These are phyloP conservation scores for Pteria penguin DNA, from an alignment of 2,888 invertebrate species.

Conservation along the genomic window DNA sequence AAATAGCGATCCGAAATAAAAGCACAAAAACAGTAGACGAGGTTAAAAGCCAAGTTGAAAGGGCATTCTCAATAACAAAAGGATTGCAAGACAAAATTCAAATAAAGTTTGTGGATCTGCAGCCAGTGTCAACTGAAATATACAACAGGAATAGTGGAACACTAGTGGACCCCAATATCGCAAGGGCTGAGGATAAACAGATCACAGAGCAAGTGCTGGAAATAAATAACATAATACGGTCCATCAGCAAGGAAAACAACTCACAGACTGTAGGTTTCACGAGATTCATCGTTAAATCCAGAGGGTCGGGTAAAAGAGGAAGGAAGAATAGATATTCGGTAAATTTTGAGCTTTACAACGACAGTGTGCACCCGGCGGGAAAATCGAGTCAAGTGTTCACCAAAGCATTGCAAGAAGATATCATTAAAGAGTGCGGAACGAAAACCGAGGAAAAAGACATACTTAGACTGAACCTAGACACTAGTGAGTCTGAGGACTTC, in stretches of 20 bases:
- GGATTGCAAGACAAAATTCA: no score
- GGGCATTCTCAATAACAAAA: no score
- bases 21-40: no score
- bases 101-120: no score
- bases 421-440: not conserved
- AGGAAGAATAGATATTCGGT: not conserved
- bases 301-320: not conserved
- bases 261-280: not conserved
- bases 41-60: no score
- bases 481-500: not conserved
- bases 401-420: not conserved
- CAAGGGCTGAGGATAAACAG: not conserved
- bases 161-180: no score
- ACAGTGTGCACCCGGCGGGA: not conserved
- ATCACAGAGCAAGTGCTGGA: not conserved
- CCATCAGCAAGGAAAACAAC: not conserved
- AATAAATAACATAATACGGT: not conserved
- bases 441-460: not conserved
- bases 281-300: not conserved
- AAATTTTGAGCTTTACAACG: not conserved
- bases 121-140: no score
- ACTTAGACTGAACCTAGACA: not conserved
- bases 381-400: not conserved
- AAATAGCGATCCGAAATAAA: not conserved
- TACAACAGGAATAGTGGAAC: no score